phyloP scores from a whole-genome alignment of 30 jellyfish, hydroid and myxozoan species.

The Phacellophora camtschatica region DNA sequence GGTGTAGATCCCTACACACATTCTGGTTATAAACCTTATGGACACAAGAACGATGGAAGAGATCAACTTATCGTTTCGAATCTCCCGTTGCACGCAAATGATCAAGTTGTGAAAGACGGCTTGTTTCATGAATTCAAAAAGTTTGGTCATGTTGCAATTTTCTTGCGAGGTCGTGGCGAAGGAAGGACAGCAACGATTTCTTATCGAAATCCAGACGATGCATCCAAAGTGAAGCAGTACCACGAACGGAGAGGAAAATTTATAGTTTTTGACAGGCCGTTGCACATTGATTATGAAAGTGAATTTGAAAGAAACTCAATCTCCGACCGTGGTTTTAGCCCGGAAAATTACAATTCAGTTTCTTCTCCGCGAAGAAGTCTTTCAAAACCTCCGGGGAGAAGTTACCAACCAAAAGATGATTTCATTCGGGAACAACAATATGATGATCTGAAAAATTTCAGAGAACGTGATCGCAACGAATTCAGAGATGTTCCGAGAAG shows the following conservation, averaged over 20 bases:
- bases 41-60: conserved; percentile 39
- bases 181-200: conserved; percentile 79
- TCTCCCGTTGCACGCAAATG: conserved; percentile 78
- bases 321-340: conserved; percentile 66
- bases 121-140: conserved; percentile 78
- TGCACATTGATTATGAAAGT: conserved; percentile 90
- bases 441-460: conserved; percentile 62
- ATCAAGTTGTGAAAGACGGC: conserved; percentile 79
- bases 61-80: conserved; percentile 81
- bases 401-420: conserved; percentile 48
- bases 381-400: conserved; percentile 18
- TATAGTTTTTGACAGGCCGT: conserved; percentile 80
- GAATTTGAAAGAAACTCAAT: conserved; percentile 32
- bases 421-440: conserved; percentile 49
- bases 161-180: conserved; percentile 95
- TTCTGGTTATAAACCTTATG: conserved; percentile 61
- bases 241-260: conserved; percentile 87
- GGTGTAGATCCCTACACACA: conserved; percentile 71
- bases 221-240: conserved; percentile 71
- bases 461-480: conserved; percentile 68
- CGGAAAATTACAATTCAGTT: conserved; percentile 43
- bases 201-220: conserved; percentile 83
- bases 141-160: conserved; percentile 87
- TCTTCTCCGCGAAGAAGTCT: conserved; percentile 62
- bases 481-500: conserved; percentile 48